Percentiles rank a stretch among this genome's conserved stretches.
These are phyloP conservation scores for Syrrhaptes paradoxus DNA, from an alignment of 2,113 vertebrate species.

Conservation along the genomic window DNA sequence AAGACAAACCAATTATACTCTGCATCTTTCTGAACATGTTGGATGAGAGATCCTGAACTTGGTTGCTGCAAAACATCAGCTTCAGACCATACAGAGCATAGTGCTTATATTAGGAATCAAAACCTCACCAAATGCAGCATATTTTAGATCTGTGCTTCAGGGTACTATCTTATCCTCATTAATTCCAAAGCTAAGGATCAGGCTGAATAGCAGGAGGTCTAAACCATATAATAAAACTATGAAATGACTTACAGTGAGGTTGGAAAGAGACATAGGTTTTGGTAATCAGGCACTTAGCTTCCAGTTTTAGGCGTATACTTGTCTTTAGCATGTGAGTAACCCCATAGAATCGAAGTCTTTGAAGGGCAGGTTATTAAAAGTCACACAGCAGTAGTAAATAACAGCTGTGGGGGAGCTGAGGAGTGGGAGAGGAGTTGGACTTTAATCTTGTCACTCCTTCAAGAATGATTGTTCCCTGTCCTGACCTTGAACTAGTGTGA, in stretches of 20 bases:
- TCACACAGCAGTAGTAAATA: conserved; percentile 33
- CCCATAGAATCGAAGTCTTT: background rate
- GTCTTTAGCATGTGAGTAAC: background rate
- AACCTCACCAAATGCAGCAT: background rate
- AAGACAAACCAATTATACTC: background rate
- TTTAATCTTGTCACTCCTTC: conserved; percentile 35
- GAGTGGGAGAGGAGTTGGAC: background rate
- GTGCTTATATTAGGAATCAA: background rate
- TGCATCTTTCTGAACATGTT: background rate
- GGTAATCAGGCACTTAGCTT: background rate
- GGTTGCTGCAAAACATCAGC: background rate
- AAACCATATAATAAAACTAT: background rate
- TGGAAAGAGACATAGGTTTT: background rate
- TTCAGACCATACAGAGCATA: background rate
- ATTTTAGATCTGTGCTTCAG: background rate
- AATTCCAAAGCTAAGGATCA: background rate
- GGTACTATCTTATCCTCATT: background rate
- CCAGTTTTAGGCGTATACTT: background rate
- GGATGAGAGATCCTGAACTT: background rate
- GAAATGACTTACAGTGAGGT: background rate
- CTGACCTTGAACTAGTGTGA: conserved; percentile 37
- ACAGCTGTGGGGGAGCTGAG: conserved; percentile 14
- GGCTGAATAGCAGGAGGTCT: background rate
- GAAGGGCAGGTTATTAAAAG: background rate
- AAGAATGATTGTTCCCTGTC: conserved; percentile 16